Percentiles rank a stretch among this genome's conserved stretches.
Evolutionary conservation across 2,888 invertebrate species (phyloP).

Genomic region (Smittia aterrima): DNA sequence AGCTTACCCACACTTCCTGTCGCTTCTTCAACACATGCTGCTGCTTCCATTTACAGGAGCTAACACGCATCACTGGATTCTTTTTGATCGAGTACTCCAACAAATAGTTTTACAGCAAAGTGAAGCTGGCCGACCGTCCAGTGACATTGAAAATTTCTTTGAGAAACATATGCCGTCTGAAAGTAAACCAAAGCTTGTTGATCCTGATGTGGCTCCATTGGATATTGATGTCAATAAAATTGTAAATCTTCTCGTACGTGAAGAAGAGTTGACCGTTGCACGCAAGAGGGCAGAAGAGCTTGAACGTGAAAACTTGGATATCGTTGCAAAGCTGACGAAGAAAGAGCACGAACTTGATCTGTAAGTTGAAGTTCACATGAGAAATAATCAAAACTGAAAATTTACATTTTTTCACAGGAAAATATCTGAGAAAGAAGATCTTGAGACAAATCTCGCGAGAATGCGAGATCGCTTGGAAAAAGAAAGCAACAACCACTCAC

Average conservation of each 20-base stretch:
- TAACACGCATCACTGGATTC: conserved; percentile 87
- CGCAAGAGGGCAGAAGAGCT: conserved; percentile 82
- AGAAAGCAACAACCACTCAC: conserved; percentile 83
- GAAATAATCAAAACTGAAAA: background rate
- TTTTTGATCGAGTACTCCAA: conserved; percentile 91
- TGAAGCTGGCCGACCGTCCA: conserved; percentile 54
- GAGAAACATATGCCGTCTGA: conserved; percentile 48
- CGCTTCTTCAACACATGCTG: conserved; percentile 83
- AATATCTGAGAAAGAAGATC: conserved; percentile 88
- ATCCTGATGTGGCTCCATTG: conserved; percentile 82
- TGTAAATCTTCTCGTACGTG: conserved; percentile 86
- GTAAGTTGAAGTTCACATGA: conserved; percentile 32
- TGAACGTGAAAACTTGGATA: conserved; percentile 83
- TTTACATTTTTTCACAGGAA: conserved; percentile 52
- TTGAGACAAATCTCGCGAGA: conserved; percentile 76
- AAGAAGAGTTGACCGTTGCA: conserved; percentile 86
- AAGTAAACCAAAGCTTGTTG: conserved; percentile 56
- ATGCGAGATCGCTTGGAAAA: conserved; percentile 86
- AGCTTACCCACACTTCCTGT: conserved; percentile 90
- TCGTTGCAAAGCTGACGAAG: conserved; percentile 81
- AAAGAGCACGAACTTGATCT: conserved; percentile 91
- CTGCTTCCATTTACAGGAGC: conserved; percentile 73
- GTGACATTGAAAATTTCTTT: conserved; percentile 51
- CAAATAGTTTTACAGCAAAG: conserved; percentile 83
- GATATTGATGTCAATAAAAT: conserved; percentile 89